phyloP scores from a whole-genome alignment of 2,888 invertebrate genomes.

The Tachina lurida region DNA sequence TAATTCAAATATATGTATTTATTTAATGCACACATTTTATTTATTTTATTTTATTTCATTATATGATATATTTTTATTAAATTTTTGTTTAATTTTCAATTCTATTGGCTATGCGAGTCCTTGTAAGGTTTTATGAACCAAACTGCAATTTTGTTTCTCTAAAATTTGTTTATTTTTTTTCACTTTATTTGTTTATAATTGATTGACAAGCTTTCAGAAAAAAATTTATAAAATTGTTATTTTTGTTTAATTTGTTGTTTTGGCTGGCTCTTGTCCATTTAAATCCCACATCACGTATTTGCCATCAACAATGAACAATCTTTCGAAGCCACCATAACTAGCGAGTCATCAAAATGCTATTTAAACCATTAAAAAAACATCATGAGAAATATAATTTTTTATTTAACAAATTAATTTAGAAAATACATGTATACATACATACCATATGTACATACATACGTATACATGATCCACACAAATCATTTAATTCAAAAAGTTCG shows the following conservation, averaged over 20 bases:
- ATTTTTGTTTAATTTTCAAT: background rate
- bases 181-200: conserved; percentile 66
- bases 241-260: conserved; percentile 5
- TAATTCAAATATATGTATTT: background rate
- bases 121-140: conserved; percentile 50
- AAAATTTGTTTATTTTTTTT: conserved; percentile 38
- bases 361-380: conserved; percentile 65
- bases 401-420: background rate
- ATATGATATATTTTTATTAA: background rate
- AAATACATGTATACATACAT: background rate
- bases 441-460: too few species aligned
- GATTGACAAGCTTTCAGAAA: conserved; percentile 60
- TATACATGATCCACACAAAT: too few species aligned
- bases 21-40: background rate
- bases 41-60: conserved; percentile 3
- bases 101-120: conserved; percentile 35
- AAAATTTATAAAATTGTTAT: background rate
- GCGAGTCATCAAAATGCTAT: conserved; percentile 64
- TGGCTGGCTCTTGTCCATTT: conserved; percentile 45
- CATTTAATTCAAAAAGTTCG: too few species aligned
- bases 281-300: conserved; percentile 66
- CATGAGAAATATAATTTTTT: conserved; percentile 48
- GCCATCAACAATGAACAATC: conserved; percentile 48
- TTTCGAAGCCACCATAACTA: conserved; percentile 45
- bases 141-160: conserved; percentile 23